Evolutionary conservation across 2,113 vertebrate species (phyloP).

Genomic region (Coptodon rendalli): DNA sequence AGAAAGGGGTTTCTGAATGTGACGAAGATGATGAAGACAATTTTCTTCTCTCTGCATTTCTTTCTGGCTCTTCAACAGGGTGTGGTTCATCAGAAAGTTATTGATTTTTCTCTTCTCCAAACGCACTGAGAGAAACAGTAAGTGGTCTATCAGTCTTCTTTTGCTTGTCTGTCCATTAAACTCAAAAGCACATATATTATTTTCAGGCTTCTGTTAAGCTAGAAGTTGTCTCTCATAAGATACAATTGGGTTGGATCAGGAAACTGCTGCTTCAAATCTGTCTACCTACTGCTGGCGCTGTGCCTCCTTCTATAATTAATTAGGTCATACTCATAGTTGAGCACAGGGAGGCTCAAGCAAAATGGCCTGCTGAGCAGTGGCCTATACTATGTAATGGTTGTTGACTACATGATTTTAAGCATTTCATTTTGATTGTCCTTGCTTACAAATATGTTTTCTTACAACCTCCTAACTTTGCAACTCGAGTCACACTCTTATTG

Average conservation of each 20-base stretch:
- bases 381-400: not conserved
- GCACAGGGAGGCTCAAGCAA: not conserved
- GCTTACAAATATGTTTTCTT: not conserved
- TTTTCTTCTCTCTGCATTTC: not conserved
- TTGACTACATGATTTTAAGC: accelerated
- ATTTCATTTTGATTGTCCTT: not conserved
- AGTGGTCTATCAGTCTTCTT: conserved; percentile 42
- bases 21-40: not conserved
- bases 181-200: not conserved
- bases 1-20: not conserved
- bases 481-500: accelerated
- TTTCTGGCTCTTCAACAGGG: conserved; percentile 63
- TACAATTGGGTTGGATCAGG: not conserved
- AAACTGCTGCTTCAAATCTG: not conserved
- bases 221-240: not conserved
- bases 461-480: not conserved
- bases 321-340: not conserved
- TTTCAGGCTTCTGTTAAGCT: not conserved
- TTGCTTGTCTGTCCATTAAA: not conserved
- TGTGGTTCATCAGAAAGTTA: conserved; percentile 86
- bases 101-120: conserved; percentile 92
- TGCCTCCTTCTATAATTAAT: not conserved
- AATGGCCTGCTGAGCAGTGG: not conserved
- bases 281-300: not conserved
- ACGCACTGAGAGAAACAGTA: conserved; percentile 95